A percentile compares a stretch with the other conserved stretches of the same genome.
Evolutionary conservation across 2,113 vertebrate genomes (phyloP).

Genomic region (Myrmecophaga tridactyla): DNA sequence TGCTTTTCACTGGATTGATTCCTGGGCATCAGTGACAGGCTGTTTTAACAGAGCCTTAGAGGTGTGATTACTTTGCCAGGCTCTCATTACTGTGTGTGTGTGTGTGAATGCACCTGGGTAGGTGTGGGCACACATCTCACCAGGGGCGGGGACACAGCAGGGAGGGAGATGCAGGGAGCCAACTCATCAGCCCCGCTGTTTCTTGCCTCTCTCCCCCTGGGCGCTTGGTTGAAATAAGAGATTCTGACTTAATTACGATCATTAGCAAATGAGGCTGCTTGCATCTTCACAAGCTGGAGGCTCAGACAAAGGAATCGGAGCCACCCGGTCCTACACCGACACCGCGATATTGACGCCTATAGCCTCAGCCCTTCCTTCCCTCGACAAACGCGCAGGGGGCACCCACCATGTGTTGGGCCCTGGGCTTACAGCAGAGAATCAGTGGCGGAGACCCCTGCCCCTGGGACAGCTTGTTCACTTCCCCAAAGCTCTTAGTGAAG

Average conservation of each 20-base stretch:
- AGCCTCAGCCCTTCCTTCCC: background rate
- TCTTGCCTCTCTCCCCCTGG: slow-evolving; percentile 48
- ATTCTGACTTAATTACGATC: slow-evolving; percentile 66
- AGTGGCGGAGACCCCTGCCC: too few relatives aligned
- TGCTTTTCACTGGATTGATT: background rate
- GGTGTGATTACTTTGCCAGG: background rate
- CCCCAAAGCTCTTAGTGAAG: background rate
- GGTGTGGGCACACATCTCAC: slow-evolving; percentile 31
- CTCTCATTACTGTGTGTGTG: background rate
- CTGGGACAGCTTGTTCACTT: background rate
- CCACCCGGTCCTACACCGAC: background rate
- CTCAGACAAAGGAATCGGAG: slow-evolving; percentile 40
- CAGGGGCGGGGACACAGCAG: background rate
- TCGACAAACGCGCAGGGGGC: background rate
- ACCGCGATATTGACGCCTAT: background rate
- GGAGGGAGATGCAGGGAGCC: background rate
- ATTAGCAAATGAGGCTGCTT: slow-evolving; percentile 56
- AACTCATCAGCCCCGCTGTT: background rate
- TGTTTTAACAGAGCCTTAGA: background rate
- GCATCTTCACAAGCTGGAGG: slow-evolving; percentile 12
- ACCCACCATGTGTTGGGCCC: too few relatives aligned
- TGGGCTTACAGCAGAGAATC: background rate
- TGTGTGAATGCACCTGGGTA: background rate
- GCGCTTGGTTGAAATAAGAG: slow-evolving; percentile 51
- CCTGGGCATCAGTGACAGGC: background rate